Conservation (phyloP, 2,113 vertebrate species). For the Oryzias curvinotus region DNA sequence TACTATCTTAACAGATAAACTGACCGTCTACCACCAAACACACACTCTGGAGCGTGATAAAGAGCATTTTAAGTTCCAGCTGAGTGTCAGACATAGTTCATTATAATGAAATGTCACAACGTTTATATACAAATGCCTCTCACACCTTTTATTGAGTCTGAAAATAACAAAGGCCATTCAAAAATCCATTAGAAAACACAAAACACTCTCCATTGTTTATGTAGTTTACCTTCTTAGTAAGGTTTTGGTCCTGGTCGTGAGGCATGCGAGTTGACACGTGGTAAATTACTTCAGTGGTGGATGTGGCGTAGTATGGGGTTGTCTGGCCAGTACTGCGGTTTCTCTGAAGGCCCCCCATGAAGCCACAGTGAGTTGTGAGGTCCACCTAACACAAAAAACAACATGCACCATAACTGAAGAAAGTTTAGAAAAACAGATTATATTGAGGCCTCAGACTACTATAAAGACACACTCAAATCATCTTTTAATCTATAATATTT, state of each 20-base stretch:
- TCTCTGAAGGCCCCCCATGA: slow-evolving; percentile 96
- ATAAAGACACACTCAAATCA: neutral
- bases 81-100: neutral
- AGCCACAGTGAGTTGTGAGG: slow-evolving; percentile 95
- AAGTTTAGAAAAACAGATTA: neutral
- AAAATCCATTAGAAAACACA: neutral
- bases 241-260: slow-evolving; percentile 94
- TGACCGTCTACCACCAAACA: neutral
- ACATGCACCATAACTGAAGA: neutral
- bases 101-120: neutral
- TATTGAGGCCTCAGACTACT: neutral
- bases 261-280: slow-evolving; percentile 99
- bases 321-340: slow-evolving; percentile 96
- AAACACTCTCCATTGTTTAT: neutral
- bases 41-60: neutral
- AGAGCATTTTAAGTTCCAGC: neutral
- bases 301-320: slow-evolving; percentile 96
- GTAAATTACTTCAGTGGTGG: slow-evolving; percentile 97
- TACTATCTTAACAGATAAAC: neutral
- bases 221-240: slow-evolving; percentile 92
- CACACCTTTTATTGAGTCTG: neutral
- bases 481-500: no score
- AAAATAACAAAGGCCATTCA: neutral
- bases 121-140: neutral
- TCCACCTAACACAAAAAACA: slow-evolving; percentile 80